Evolutionary conservation across 2,113 vertebrate genomes (phyloP).

Genomic region (Furnarius figulus): DNA sequence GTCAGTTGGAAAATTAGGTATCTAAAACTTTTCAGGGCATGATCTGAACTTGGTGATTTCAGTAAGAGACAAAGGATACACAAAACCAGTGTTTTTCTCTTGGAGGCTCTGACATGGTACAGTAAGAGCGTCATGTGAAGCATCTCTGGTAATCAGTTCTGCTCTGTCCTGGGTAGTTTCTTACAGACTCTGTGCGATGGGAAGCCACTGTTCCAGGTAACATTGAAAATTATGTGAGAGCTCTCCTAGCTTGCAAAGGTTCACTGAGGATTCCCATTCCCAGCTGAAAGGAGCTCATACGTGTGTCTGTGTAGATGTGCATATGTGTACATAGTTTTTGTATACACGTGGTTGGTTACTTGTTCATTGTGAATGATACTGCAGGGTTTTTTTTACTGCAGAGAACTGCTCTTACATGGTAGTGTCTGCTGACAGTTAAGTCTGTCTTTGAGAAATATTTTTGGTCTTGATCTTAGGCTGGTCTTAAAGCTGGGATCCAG

Average conservation of each 20-base stretch:
- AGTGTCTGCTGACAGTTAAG: neutral
- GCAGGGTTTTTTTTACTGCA: neutral
- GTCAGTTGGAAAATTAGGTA: neutral
- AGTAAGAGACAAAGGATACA: neutral
- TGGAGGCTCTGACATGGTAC: neutral
- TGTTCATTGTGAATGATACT: neutral
- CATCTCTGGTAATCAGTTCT: neutral
- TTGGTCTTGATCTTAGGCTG: neutral
- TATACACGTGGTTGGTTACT: neutral
- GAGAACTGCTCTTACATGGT: fast-evolving
- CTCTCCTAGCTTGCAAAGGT: neutral
- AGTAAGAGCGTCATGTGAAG: neutral
- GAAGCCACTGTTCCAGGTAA: neutral
- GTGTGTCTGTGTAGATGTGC: fast-evolving
- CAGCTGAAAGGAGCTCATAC: fast-evolving
- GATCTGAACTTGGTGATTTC: neutral
- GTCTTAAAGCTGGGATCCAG: neutral
- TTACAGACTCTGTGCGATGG: neutral
- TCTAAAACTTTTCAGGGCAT: neutral
- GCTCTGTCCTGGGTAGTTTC: neutral
- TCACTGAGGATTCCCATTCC: neutral
- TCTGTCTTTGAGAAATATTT: neutral
- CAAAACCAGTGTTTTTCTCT: neutral
- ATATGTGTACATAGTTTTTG: neutral
- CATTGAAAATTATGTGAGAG: neutral